phyloP scores from a whole-genome alignment of 2,797 vertebrate genomes.

The Fringilla coelebs region DNA sequence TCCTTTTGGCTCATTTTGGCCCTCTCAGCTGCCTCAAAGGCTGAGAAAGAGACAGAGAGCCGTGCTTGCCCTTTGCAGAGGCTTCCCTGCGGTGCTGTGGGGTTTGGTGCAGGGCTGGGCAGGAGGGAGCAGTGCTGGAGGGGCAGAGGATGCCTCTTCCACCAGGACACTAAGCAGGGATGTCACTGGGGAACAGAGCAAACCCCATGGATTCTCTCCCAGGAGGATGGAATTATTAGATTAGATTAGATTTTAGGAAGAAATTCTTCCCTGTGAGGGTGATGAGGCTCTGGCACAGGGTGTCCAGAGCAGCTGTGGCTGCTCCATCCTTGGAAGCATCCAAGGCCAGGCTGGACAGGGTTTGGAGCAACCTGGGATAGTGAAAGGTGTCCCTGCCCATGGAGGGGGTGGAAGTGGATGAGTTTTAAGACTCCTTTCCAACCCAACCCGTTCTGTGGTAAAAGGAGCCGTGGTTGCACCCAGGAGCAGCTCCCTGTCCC shows the following conservation, averaged over 20 bases:
- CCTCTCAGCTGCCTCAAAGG: background rate
- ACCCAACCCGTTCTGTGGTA: too few species aligned
- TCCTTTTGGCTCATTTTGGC: conserved; percentile 15
- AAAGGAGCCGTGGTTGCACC: background rate
- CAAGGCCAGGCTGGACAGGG: fast-evolving
- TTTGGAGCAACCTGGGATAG: background rate
- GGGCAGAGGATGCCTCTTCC: background rate
- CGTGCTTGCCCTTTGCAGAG: background rate
- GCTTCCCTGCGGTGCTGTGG: background rate
- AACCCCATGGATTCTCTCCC: background rate
- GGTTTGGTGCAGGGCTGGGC: background rate
- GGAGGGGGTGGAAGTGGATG: background rate
- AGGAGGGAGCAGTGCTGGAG: background rate
- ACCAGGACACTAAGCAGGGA: background rate
- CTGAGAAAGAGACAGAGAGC: background rate
- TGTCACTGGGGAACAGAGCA: background rate
- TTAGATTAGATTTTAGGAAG: background rate
- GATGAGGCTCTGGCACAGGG: fast-evolving
- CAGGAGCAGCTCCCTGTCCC: background rate
- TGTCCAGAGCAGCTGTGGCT: background rate
- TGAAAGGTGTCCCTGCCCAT: background rate
- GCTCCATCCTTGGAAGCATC: background rate
- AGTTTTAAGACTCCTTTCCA: background rate
- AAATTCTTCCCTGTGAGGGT: background rate
- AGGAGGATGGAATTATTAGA: background rate